Percentiles rank a stretch among this genome's conserved stretches.
Evolutionary conservation across 2,888 invertebrate species (phyloP).

Genomic region (Drosophila tripunctata): DNA sequence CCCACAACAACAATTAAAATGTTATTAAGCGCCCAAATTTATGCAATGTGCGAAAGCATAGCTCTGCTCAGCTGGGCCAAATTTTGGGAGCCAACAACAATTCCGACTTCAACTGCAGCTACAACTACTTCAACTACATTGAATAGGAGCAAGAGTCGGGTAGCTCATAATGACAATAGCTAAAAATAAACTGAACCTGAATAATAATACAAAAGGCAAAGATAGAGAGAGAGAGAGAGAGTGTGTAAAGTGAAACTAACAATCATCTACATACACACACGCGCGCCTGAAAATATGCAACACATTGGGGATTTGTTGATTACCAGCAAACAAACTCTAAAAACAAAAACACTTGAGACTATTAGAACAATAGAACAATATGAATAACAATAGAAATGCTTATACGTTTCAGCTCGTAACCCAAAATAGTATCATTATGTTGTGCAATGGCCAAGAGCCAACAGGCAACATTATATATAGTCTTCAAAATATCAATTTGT

Average conservation of each 20-base stretch:
- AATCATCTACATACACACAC: neutral
- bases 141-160: too few species aligned
- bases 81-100: too few species aligned
- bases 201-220: neutral
- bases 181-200: conserved; percentile 20
- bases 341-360: conserved; percentile 18
- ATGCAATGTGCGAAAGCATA: conserved; percentile 58
- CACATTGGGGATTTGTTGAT: conserved; percentile 18
- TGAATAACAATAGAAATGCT: conserved; percentile 4
- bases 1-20: conserved; percentile 77
- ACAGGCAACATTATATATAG: neutral
- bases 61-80: conserved; percentile 40
- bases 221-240: neutral
- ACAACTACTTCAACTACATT: neutral
- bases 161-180: conserved; percentile 39
- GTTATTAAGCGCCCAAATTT: conserved; percentile 76
- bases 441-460: conserved; percentile 2
- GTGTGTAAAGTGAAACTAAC: neutral
- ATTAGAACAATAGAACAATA: conserved; percentile 28
- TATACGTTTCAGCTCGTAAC: conserved; percentile 1
- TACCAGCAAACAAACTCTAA: conserved; percentile 14
- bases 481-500: neutral
- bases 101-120: neutral
- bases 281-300: conserved; percentile 7
- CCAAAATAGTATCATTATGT: neutral